These are phyloP conservation scores for Enteromius mattozi DNA, from an alignment of 2,797 vertebrate genomes.

Conservation along the genomic window DNA sequence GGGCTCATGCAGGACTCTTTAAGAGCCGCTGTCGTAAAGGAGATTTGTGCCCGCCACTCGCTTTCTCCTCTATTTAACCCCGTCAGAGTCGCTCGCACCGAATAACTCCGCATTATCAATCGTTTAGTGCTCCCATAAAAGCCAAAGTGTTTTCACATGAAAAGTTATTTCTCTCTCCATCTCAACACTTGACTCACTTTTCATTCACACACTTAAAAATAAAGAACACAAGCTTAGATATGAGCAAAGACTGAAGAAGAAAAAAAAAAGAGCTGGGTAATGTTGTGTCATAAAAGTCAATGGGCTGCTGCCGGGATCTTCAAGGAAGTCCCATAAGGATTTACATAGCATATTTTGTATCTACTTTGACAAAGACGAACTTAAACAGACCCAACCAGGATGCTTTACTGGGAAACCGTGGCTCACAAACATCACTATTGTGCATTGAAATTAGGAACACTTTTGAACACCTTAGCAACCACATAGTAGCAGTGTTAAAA, in stretches of 20 bases:
- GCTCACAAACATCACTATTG: background rate
- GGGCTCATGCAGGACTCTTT: conserved; percentile 78
- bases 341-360: conserved; percentile 66
- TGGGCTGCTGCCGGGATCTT: conserved; percentile 73
- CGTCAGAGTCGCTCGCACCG: conserved; percentile 73
- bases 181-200: conserved; percentile 77
- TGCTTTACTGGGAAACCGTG: conserved; percentile 57
- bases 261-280: conserved; percentile 66
- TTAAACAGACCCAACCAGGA: conserved; percentile 62
- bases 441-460: background rate
- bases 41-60: conserved; percentile 76
- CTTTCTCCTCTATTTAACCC: conserved; percentile 52
- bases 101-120: conserved; percentile 76
- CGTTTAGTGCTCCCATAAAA: conserved; percentile 84
- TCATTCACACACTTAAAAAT: conserved; percentile 72
- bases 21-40: conserved; percentile 81
- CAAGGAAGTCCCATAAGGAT: conserved; percentile 69
- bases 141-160: conserved; percentile 83
- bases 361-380: conserved; percentile 58
- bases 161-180: conserved; percentile 80
- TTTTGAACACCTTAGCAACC: background rate
- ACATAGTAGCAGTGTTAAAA: background rate
- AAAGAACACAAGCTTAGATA: conserved; percentile 19
- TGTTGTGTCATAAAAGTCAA: conserved; percentile 77
- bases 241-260: conserved; percentile 45